A percentile compares a stretch with the other conserved stretches of the same genome.
phyloP scores from a whole-genome alignment of 2,797 vertebrate genomes.

The Prunella strophiata region DNA sequence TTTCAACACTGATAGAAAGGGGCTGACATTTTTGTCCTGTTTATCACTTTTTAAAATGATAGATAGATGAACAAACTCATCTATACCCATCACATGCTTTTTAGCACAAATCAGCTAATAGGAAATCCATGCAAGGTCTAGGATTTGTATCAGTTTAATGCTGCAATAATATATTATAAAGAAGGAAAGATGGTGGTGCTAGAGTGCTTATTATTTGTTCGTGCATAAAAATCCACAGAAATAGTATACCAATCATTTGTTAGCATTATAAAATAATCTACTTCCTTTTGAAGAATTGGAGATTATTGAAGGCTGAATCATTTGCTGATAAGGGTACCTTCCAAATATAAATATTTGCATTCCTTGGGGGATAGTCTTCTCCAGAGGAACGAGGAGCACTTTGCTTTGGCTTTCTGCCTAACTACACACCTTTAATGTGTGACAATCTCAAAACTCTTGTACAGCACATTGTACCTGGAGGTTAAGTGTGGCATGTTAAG shows the following conservation, averaged over 20 bases:
- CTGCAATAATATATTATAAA: neutral
- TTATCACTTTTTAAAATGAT: neutral
- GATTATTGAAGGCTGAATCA: neutral
- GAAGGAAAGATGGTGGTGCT: neutral
- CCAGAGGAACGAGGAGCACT: neutral
- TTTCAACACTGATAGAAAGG: neutral
- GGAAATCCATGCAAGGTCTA: neutral
- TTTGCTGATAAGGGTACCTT: conserved; percentile 24
- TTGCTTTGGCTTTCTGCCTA: conserved; percentile 38
- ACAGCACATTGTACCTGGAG: neutral
- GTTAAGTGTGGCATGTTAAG: neutral
- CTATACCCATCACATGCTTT: neutral
- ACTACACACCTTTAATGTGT: neutral
- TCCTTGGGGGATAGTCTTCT: neutral
- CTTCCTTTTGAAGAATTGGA: neutral
- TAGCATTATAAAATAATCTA: neutral
- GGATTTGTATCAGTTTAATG: neutral
- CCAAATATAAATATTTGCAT: conserved; percentile 59
- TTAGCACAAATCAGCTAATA: neutral
- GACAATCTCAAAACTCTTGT: neutral
- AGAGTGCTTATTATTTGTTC: neutral
- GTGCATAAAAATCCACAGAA: neutral
- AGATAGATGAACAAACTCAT: neutral
- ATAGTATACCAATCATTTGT: neutral
- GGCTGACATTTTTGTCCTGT: neutral